phyloP scores from a whole-genome alignment of 2,888 invertebrate species.

The Agonopterix subpropinquella region DNA sequence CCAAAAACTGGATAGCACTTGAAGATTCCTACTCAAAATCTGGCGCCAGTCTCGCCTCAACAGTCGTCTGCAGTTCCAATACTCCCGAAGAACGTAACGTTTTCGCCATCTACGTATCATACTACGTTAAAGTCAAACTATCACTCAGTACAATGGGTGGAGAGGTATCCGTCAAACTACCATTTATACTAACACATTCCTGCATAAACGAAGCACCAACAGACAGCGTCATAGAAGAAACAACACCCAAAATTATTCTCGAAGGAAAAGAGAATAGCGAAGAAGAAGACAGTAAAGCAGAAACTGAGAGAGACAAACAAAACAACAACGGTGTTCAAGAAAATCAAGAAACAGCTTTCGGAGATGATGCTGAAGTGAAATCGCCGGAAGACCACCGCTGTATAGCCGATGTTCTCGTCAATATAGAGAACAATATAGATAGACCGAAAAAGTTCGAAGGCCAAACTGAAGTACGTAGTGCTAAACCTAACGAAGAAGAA shows the following conservation, averaged over 20 bases:
- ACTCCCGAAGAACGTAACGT: slow-evolving; percentile 87
- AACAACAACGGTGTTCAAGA: slow-evolving; percentile 45
- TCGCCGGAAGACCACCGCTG: slow-evolving; percentile 52
- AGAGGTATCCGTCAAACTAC: slow-evolving; percentile 85
- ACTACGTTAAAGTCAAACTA: slow-evolving; percentile 92
- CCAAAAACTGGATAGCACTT: slow-evolving; percentile 94
- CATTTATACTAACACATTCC: slow-evolving; percentile 86
- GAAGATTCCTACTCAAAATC: slow-evolving; percentile 87
- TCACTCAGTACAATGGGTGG: slow-evolving; percentile 88
- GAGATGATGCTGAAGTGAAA: slow-evolving; percentile 42
- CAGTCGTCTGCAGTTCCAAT: slow-evolving; percentile 68
- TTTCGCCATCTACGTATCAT: slow-evolving; percentile 93
- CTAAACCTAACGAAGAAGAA: slow-evolving; percentile 59
- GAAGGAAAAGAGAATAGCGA: slow-evolving; percentile 66
- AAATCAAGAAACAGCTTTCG: slow-evolving; percentile 33
- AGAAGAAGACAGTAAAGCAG: slow-evolving; percentile 55
- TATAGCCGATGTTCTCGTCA: slow-evolving; percentile 61
- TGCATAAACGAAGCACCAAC: slow-evolving; percentile 78
- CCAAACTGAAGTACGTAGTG: slow-evolving; percentile 46
- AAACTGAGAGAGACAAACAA: slow-evolving; percentile 50
- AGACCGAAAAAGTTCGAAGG: slow-evolving; percentile 57
- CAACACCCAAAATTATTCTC: slow-evolving; percentile 62
- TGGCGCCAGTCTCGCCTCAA: slow-evolving; percentile 78
- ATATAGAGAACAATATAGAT: slow-evolving; percentile 62
- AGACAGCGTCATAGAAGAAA: slow-evolving; percentile 69